These are phyloP conservation scores for Delichon dasypus DNA, from an alignment of 2,797 vertebrate species.

Conservation along the genomic window DNA sequence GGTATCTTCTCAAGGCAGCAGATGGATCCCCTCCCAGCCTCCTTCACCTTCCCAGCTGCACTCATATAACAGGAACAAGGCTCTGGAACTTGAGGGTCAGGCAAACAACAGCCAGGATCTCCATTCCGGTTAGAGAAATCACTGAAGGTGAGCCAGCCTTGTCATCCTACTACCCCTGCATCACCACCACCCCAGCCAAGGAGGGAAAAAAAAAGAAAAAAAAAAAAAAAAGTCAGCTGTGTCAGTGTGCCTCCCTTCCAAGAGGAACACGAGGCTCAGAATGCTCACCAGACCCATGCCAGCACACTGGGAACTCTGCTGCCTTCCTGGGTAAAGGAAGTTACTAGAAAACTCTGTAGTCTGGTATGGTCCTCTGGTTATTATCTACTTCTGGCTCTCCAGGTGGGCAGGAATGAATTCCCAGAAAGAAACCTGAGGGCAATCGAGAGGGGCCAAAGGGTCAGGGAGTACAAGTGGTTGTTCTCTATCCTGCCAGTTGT, in stretches of 20 bases:
- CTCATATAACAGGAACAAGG: background rate
- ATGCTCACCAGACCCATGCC: background rate
- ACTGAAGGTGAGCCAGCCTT: accelerated
- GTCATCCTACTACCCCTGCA: background rate
- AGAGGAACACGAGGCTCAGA: background rate
- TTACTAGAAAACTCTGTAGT: background rate
- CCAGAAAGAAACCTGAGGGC: background rate
- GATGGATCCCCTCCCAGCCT: background rate
- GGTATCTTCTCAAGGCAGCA: background rate
- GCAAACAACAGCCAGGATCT: background rate
- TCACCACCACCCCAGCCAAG: background rate
- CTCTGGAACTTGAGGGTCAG: background rate
- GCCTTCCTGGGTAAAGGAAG: background rate
- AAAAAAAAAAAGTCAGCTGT: background rate
- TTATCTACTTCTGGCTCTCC: background rate
- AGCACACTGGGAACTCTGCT: background rate
- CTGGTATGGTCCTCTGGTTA: background rate
- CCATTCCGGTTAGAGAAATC: background rate
- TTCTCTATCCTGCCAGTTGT: background rate
- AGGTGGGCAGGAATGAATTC: background rate
- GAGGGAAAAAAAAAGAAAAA: no score
- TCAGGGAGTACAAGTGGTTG: background rate
- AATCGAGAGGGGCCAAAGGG: background rate
- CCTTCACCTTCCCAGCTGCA: background rate
- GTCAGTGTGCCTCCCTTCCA: background rate